Base-by-base conservation (phyloP, 2,888 invertebrate species). In the Temnothorax ravouxi region DNA sequence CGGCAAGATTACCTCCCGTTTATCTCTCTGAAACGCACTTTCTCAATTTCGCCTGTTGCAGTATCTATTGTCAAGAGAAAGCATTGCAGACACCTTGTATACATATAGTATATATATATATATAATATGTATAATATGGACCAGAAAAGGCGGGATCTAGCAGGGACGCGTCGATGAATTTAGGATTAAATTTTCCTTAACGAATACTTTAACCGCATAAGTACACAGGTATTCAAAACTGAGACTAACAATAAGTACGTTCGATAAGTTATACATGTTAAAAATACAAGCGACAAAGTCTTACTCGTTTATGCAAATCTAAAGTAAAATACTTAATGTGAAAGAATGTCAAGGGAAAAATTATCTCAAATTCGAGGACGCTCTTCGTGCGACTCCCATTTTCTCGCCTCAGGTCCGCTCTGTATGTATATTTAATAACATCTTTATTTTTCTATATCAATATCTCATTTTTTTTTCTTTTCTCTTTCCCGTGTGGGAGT, bases 401-500 rank as follows among this genome's bases (percentile, higher is more conserved):
- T 47, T 64, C 25, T 38, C 52, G 25, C 38, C 47, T 66, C 66
- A 47, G 18, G 59, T 79, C 72, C 79, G 34, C 47, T 71, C 72
- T 79, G 79, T 79, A 71, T 79, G 59, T 79, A 79, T 79, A 72
- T 74, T 52, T 74, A 75, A 86, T 72, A 80, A 85, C 74, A 69
- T 61, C 64, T 77, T 84, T 83, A 77, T 86, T 72, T 83, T 67
- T 82, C 47, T 84, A 72, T 67, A 76, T 69, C 56, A 75, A 81
- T 72, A 86, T 75, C 59, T 76, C 71, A 80, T 83, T 56, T 84
- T 66, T 61, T 59, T 82, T 6, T 25, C 61, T 81, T 29, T 61
- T 86, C 64, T 67, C 77, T 50, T 29, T 81, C 83, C 74, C 66
- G 18, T 72, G 71, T 61, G 82, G 86, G 86, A 88, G 72, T 86